phyloP scores from a whole-genome alignment of 2,888 invertebrate species.

The Autographa pulchrina region DNA sequence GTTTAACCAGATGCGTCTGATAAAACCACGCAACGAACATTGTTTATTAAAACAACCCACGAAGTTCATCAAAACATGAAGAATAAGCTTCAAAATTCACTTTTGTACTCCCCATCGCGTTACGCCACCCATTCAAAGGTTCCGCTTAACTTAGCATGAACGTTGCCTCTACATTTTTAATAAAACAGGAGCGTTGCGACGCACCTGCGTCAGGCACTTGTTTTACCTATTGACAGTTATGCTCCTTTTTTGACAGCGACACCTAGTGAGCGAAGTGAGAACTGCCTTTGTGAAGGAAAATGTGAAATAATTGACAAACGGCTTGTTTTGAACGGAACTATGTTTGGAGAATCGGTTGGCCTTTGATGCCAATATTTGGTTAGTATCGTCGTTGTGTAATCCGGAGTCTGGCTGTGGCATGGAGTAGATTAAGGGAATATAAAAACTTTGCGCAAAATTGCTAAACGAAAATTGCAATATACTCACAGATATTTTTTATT shows the following conservation, averaged over 20 bases:
- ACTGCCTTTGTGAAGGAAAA: neutral
- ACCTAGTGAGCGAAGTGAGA: slow-evolving; percentile 14
- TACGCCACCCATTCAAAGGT: neutral
- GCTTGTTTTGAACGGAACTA: neutral
- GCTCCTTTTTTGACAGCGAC: slow-evolving; percentile 42
- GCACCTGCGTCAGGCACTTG: slow-evolving; percentile 68
- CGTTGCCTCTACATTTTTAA: slow-evolving; percentile 69
- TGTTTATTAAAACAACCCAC: slow-evolving; percentile 33
- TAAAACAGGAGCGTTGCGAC: slow-evolving; percentile 63
- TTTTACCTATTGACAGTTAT: slow-evolving; percentile 48
- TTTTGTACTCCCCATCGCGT: slow-evolving; percentile 43
- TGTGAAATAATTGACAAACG: neutral
- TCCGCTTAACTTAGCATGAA: slow-evolving; percentile 20
- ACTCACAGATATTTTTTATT: too few species aligned
- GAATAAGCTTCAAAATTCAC: slow-evolving; percentile 54
- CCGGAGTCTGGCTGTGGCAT: neutral
- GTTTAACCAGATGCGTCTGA: neutral
- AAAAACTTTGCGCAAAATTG: too few species aligned
- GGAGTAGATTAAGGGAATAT: neutral
- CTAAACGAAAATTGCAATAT: too few species aligned
- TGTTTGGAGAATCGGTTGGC: neutral
- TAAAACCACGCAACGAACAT: slow-evolving; percentile 10
- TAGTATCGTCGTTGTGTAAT: too few species aligned
- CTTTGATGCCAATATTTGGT: neutral
- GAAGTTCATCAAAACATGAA: slow-evolving; percentile 45